A percentile compares a stretch with the other conserved stretches of the same genome.
These are phyloP conservation scores for Cheilosia variabilis DNA, from an alignment of 2,888 invertebrate species.

Conservation along the genomic window DNA sequence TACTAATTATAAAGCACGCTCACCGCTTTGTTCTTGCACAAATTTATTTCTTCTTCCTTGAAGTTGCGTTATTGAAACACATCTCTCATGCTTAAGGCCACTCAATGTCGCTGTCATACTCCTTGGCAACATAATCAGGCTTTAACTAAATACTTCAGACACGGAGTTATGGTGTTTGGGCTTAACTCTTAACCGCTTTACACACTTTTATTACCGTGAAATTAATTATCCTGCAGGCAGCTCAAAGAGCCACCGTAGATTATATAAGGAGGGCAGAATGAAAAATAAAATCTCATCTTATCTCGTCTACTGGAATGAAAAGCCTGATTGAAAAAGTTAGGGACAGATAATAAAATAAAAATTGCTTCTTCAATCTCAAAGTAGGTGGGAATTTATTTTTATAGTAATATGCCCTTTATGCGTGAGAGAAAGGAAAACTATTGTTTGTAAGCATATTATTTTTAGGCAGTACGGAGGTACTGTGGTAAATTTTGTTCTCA, in stretches of 20 bases:
- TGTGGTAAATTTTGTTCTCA: no score
- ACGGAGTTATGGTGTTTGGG: slow-evolving; percentile 42
- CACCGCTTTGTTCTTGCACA: background rate
- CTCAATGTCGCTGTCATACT: slow-evolving; percentile 30
- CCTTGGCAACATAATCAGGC: slow-evolving; percentile 29
- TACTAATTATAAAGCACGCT: background rate
- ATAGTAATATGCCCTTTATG: no score
- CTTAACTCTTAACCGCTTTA: slow-evolving; percentile 28
- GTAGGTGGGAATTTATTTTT: no score
- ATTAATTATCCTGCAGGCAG: slow-evolving; percentile 55
- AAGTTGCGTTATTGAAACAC: slow-evolving; percentile 25
- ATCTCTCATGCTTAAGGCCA: slow-evolving; percentile 34
- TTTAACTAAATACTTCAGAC: slow-evolving; percentile 36
- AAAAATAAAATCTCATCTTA: slow-evolving; percentile 30
- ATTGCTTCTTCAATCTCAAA: background rate
- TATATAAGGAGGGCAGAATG: background rate
- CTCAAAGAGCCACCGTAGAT: background rate
- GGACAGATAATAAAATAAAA: slow-evolving; percentile 41
- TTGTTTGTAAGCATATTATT: no score
- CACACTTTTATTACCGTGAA: slow-evolving; percentile 51
- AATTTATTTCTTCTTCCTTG: background rate
- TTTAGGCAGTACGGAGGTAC: no score
- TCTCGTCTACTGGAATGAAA: slow-evolving; percentile 25
- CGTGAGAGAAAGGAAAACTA: no score
- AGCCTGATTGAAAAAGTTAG: slow-evolving; percentile 59